These are phyloP conservation scores for Ladona fulva DNA, from an alignment of 1,140 invertebrate genomes.

Conservation along the genomic window DNA sequence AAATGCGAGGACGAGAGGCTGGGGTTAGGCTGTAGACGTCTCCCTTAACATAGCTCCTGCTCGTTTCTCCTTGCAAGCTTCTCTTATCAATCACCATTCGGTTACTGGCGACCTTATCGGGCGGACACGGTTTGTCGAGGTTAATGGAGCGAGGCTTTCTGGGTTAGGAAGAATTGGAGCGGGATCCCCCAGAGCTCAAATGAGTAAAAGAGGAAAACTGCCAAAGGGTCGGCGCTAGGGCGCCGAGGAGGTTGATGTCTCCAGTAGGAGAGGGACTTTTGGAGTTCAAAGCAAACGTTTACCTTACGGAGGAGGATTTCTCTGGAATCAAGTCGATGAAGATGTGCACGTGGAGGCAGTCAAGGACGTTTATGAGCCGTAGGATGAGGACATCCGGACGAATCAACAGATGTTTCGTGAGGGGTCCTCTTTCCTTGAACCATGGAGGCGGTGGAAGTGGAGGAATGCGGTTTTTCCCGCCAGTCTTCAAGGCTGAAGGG, in stretches of 20 bases:
- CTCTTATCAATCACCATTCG: neutral
- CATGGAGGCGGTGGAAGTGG: neutral
- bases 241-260: neutral
- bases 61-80: neutral
- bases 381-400: neutral
- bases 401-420: neutral
- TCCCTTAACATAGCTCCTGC: no score
- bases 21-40: no score
- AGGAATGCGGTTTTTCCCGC: no score
- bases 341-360: neutral
- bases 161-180: neutral
- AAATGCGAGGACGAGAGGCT: no score
- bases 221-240: neutral
- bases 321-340: neutral
- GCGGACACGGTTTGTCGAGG: neutral
- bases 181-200: no score
- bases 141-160: neutral
- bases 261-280: neutral
- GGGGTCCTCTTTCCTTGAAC: neutral
- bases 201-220: neutral
- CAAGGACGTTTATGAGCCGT: neutral
- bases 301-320: neutral
- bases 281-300: conserved; percentile 5
- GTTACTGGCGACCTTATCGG: neutral
- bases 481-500: no score